These are phyloP conservation scores for Microplitis mediator DNA, from an alignment of 1,140 invertebrate species.

Conservation along the genomic window DNA sequence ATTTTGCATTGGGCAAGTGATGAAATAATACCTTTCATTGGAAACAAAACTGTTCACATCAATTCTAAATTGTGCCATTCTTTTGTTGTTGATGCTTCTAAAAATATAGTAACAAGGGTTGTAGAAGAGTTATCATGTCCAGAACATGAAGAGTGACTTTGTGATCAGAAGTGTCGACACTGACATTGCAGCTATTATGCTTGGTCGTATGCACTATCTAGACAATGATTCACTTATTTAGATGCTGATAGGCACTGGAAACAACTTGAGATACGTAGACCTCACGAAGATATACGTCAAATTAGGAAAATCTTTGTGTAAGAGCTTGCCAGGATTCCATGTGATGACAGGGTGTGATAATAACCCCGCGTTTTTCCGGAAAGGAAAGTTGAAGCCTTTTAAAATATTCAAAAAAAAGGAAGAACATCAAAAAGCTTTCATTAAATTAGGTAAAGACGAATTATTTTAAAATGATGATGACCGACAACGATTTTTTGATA, in stretches of 20 bases:
- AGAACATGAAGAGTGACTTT: slow-evolving; percentile 43
- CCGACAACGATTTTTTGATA: background rate
- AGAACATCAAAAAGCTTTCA: slow-evolving; percentile 33
- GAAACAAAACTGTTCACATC: slow-evolving; percentile 16
- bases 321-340: slow-evolving; percentile 49
- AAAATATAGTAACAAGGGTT: slow-evolving; percentile 29
- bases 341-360: slow-evolving; percentile 55
- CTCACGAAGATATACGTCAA: slow-evolving; percentile 38
- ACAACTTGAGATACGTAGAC: slow-evolving; percentile 38
- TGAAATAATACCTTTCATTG: background rate
- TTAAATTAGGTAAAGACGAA: background rate
- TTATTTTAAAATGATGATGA: background rate
- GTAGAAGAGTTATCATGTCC: slow-evolving; percentile 9
- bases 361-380: slow-evolving; percentile 47
- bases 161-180: slow-evolving; percentile 32
- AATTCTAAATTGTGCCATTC: too few species aligned
- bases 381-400: slow-evolving; percentile 42
- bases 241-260: slow-evolving; percentile 38
- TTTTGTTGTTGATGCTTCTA: slow-evolving; percentile 1
- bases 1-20: slow-evolving; percentile 32
- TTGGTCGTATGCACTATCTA: slow-evolving; percentile 28
- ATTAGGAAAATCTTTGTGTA: slow-evolving; percentile 39
- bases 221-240: slow-evolving; percentile 26
- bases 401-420: slow-evolving; percentile 29
- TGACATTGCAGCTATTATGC: slow-evolving; percentile 38